A percentile compares a stretch with the other conserved stretches of the same genome.
Conservation (phyloP, 2,797 vertebrate species). For the Poecilia gillii region DNA sequence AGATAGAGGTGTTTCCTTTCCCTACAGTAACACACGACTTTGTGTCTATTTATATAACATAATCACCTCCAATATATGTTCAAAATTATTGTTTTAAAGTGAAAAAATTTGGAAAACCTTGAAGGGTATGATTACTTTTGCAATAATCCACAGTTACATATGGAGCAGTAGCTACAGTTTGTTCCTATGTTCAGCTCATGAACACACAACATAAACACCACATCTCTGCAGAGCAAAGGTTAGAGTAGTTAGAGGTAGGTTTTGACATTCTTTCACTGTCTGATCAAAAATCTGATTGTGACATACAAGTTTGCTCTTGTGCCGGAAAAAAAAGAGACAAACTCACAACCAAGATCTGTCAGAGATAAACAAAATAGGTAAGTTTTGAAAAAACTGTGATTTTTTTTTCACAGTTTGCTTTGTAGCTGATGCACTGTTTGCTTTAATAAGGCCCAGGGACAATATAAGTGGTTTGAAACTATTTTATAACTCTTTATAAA, state of each 20-base stretch:
- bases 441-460: conserved; percentile 37
- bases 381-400: conserved; percentile 11
- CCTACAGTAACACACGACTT: background rate
- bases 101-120: background rate
- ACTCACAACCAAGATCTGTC: background rate
- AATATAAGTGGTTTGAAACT: conserved; percentile 24
- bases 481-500: conserved; percentile 24
- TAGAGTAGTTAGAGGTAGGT: background rate
- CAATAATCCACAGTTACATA: background rate
- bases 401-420: background rate
- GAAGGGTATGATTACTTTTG: background rate
- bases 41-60: background rate
- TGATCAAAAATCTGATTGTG: conserved; percentile 4
- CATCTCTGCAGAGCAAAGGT: background rate
- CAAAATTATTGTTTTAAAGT: background rate
- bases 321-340: background rate
- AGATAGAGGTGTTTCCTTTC: background rate
- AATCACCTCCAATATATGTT: background rate
- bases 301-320: conserved; percentile 12
- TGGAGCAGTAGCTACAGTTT: background rate
- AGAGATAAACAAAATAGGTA: conserved; percentile 27
- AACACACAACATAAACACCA: background rate
- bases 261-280: conserved; percentile 6
- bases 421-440: background rate
- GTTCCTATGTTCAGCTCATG: background rate